These are phyloP conservation scores for Ageneiosus marmoratus DNA, from an alignment of 2,113 vertebrate species.

Conservation along the genomic window DNA sequence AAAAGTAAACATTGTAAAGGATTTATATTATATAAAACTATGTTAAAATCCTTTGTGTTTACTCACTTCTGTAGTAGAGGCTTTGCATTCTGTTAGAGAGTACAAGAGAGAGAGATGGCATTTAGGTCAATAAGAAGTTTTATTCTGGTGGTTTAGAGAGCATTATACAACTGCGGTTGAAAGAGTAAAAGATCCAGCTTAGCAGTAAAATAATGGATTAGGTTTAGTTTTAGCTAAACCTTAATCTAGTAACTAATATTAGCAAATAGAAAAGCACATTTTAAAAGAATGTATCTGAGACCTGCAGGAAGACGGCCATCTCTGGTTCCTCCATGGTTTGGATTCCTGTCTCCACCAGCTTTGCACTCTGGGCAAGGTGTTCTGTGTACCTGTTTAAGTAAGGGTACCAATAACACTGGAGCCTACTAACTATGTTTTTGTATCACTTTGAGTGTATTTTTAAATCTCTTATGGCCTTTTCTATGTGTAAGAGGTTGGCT, in stretches of 20 bases:
- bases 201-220: background rate
- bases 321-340: constrained; percentile 93
- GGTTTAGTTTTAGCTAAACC: background rate
- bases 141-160: background rate
- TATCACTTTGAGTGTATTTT: background rate
- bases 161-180: background rate
- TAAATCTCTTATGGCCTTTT: background rate
- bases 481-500: background rate
- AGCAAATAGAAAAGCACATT: background rate
- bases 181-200: background rate
- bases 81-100: constrained; percentile 82
- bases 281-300: constrained; percentile 52
- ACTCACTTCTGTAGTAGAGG: constrained; percentile 92
- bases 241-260: background rate
- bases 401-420: background rate
- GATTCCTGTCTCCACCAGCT: constrained; percentile 89
- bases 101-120: constrained; percentile 3
- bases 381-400: constrained; percentile 75
- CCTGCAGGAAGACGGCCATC: constrained; percentile 94
- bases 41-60: background rate
- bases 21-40: background rate
- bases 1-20: background rate
- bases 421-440: background rate
- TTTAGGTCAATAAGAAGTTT: background rate
- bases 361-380: constrained; percentile 84